Conservation (phyloP, 1,140 invertebrate species). For the Ceratosolen solmsi region DNA sequence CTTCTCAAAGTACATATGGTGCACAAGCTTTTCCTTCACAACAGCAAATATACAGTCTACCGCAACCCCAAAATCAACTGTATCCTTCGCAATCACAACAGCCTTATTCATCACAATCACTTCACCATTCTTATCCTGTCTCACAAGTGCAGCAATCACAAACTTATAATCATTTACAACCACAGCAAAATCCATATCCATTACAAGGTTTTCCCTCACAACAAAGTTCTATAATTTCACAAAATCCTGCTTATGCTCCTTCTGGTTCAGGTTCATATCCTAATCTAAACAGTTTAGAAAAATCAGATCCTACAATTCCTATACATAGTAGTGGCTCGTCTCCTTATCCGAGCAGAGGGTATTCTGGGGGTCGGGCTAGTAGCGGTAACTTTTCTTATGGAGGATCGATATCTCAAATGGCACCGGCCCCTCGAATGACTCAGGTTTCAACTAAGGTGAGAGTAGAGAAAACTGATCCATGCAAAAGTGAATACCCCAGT, state of each 20-base stretch:
- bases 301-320: constrained; percentile 50
- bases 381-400: constrained; percentile 56
- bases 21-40: constrained; percentile 16
- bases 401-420: constrained; percentile 51
- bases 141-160: constrained; percentile 16
- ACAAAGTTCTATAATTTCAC: neutral
- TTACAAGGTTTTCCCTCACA: neutral
- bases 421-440: constrained; percentile 61
- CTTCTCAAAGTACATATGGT: constrained; percentile 24
- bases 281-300: constrained; percentile 52
- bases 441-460: constrained; percentile 64
- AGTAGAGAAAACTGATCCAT: constrained; percentile 34
- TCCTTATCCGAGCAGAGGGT: constrained; percentile 59
- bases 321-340: constrained; percentile 43
- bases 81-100: constrained; percentile 46
- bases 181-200: constrained; percentile 36
- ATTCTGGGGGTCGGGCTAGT: constrained; percentile 66
- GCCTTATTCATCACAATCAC: constrained; percentile 1
- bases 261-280: constrained; percentile 59
- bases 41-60: constrained; percentile 38
- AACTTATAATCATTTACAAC: neutral
- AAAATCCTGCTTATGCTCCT: constrained; percentile 15
- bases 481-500: constrained; percentile 19
- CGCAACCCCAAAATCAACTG: constrained; percentile 25
- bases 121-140: neutral